Base-by-base conservation (phyloP, 1,140 invertebrate species). In the Apis dorsata region DNA sequence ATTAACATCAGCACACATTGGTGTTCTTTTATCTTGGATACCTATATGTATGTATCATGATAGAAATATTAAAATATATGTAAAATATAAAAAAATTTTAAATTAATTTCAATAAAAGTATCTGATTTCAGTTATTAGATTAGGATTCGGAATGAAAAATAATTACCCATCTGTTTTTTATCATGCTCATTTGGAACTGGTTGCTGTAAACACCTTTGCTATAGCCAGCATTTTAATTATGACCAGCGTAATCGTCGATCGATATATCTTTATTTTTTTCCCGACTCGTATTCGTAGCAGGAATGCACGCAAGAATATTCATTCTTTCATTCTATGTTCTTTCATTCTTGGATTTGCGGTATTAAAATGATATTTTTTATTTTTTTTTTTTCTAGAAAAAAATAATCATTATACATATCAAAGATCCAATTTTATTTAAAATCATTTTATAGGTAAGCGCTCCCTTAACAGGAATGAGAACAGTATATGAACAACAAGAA, bases 311-410 rank as follows among this genome's bases (percentile, higher is more conserved):
- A 87, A 84, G 21, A 86, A 80, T 24, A 62, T 79, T 28, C 68
- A 57, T 51, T 63, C 81, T 1, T 73, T 79, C 57, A 60, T 79
- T 34, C 21, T 87, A 10, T 87, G 66, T 68, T 87, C 86, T 55
- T 86, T 87, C 53, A 87, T 87, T 34, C 24, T 79, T 9, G 86
- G 86, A 59, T 87, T 87, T 13, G 51, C 86, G 86, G 86, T 87
- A 86, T 55, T 1, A 8, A 55, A 24, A 19, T 8, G 12, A 19
- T 21, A 24, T n/a, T 55, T 71, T 10, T 9, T 55, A 17, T 4
- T 28, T 55, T 55, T 19, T 55, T 7, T 28, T 55, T 19, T 55
- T 7, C 21, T 10, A 24, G 8, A 17, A 28, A 55, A 55, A 34
- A 53, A 55, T 55, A 28, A 55, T 72, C 24, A 9, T 15, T 28